Percentiles rank a stretch among this genome's conserved stretches.
Conservation (phyloP, 2,888 invertebrate genomes). For the Drosophila eohydei region DNA sequence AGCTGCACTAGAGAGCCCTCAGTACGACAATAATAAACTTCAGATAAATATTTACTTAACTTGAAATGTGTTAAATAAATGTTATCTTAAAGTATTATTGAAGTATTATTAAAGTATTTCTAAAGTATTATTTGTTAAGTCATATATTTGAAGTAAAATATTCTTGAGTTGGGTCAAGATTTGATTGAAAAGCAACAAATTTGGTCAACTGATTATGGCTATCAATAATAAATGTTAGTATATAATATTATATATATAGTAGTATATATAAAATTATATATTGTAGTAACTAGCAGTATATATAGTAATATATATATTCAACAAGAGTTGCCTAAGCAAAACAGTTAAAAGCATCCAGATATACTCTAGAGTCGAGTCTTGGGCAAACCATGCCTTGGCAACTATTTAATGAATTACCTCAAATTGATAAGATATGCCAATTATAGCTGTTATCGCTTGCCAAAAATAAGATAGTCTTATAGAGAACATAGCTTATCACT, state of each 20-base stretch:
- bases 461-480: not conserved
- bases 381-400: too few species aligned
- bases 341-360: too few species aligned
- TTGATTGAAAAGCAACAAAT: not conserved
- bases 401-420: too few species aligned
- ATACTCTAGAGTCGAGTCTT: too few species aligned
- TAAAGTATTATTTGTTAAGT: not conserved
- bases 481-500: not conserved
- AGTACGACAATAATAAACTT: too few species aligned
- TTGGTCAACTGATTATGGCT: not conserved
- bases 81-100: too few species aligned
- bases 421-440: not conserved
- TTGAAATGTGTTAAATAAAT: too few species aligned
- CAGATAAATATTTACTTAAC: not conserved
- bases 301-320: not conserved
- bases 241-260: not conserved
- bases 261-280: not conserved
- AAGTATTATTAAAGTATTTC: too few species aligned
- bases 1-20: not conserved
- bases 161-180: conserved; percentile 1
- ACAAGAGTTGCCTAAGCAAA: too few species aligned
- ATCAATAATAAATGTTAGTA: not conserved
- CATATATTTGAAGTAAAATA: not conserved
- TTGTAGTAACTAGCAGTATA: not conserved
- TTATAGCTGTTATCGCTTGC: not conserved